Evolutionary conservation across 2,888 invertebrate genomes (phyloP), one percentile per base, ranked within the genome.

Genomic region (Asteroscopus sphinx): DNA sequence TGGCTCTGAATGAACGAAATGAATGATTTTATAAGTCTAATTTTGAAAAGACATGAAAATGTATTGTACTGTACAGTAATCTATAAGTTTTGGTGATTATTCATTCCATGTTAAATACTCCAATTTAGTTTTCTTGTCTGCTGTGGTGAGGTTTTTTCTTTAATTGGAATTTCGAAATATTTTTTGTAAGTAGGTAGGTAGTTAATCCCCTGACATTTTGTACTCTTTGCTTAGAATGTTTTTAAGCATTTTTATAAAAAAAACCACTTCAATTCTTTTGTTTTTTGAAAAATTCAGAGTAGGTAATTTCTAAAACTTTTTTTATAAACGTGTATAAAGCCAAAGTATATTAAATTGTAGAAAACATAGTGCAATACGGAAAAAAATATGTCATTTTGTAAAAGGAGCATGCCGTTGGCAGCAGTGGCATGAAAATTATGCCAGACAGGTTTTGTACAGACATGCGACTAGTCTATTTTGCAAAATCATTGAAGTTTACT

Each of bases 331-430:
- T 76, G 53, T 61, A 49, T 42, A 73, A 57, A 66, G 42, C 70
- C 73, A 74, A 76, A 74, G 63, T 66, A 56, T 51, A 46, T 47
- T 40, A 55, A 26, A 47, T 25, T 21, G 33, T 74, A 65, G 59
- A 48, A 33, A 65, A 48, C 44, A 46, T 73, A 72, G 80, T 80
- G 80, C 78, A 78, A 80, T 80, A 76, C 49, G 33, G 36, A 55
- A 40, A 53, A 36, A 36, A 55, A 40, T 4, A 42, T 40, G 45
- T 54, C 25, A 51, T 47, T 37, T 41, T 47, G 16, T 44, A 21
- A 33, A 33, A 33, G 36, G 25, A 54, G 13, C 5, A n/a, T 16
- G 15, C 21, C 49, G 32, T 62, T 45, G 32, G 7, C 3, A 9
- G 12, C 6, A 35, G 16, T 40, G 48, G 15, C 9, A n/a, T n/a